Conservation (phyloP, 2,797 vertebrate genomes). For the Siniperca undulata region DNA sequence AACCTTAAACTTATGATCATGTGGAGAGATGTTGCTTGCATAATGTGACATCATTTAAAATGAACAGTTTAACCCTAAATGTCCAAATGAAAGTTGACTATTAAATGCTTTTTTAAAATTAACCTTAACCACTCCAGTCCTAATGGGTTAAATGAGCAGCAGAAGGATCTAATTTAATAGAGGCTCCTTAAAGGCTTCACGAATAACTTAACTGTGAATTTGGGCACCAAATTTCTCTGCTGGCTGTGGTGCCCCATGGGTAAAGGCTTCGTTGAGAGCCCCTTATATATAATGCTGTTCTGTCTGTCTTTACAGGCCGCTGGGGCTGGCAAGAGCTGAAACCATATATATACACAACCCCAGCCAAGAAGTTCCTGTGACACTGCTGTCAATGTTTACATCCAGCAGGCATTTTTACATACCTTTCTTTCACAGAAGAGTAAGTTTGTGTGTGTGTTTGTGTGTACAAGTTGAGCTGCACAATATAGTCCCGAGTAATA, state of each 20-base stretch:
- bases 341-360: constrained; percentile 95
- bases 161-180: neutral
- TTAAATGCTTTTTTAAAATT: constrained; percentile 2
- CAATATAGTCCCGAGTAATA: neutral
- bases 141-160: neutral
- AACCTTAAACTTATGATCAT: neutral
- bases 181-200: neutral
- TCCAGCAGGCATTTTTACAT: constrained; percentile 96
- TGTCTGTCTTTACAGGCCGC: constrained; percentile 83
- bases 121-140: no score
- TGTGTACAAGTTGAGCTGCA: neutral
- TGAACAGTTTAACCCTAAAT: neutral
- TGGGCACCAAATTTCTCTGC: neutral
- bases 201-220: neutral
- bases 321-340: constrained; percentile 95
- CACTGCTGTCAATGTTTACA: constrained; percentile 96
- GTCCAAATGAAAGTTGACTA: neutral
- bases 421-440: constrained; percentile 94
- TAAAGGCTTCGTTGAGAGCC: constrained; percentile 7
- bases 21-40: neutral
- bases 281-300: constrained; percentile 23
- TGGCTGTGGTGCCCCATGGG: neutral
- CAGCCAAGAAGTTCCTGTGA: constrained; percentile 93
- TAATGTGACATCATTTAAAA: neutral
- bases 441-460: constrained; percentile 73